Evolutionary conservation across 2,888 invertebrate species (phyloP).

Genomic region (Cloeon dipterum): DNA sequence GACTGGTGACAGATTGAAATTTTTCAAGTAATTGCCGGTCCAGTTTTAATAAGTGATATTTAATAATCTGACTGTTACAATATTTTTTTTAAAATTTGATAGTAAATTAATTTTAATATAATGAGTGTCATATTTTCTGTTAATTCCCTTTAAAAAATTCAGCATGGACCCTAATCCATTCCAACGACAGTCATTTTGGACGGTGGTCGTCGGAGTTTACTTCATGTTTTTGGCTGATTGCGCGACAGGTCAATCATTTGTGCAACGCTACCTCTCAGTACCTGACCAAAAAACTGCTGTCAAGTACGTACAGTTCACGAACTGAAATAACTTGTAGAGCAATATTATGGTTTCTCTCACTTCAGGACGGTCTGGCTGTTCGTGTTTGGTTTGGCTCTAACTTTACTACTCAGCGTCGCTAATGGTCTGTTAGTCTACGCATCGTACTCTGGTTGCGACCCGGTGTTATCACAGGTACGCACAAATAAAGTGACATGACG

Average conservation of each 20-base stretch:
- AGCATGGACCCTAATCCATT: slow-evolving; percentile 35
- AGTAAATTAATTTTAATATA: too few species aligned
- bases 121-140: too few species aligned
- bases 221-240: slow-evolving; percentile 29
- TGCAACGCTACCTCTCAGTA: slow-evolving; percentile 35
- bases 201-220: slow-evolving; percentile 29
- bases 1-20: slow-evolving; percentile 28
- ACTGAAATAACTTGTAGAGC: background rate
- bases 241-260: slow-evolving; percentile 29
- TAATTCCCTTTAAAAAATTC: too few species aligned
- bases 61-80: too few species aligned
- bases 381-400: background rate
- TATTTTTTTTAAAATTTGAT: too few species aligned
- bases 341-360: too few species aligned
- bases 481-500: too few species aligned
- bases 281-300: slow-evolving; percentile 29
- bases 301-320: slow-evolving; percentile 15
- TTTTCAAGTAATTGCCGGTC: slow-evolving; percentile 40
- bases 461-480: too few species aligned
- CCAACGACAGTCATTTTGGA: slow-evolving; percentile 33
- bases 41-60: too few species aligned
- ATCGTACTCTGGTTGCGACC: background rate
- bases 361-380: background rate
- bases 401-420: background rate
- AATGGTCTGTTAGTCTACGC: background rate